A percentile compares a stretch with the other conserved stretches of the same genome.
These are phyloP conservation scores for human (Homo sapiens) DNA, from an alignment of 2,113 vertebrate species.

Conservation along the genomic window GRCh38 chr18:49278501-49279000, in stretches of 20 bases:
- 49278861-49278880: not conserved
- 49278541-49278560: not conserved
- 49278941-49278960: not conserved
- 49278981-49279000: not conserved
- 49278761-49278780: not conserved
- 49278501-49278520: not conserved
- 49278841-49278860: not conserved
- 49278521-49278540: not conserved
- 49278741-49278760: not conserved
- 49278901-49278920: not conserved
- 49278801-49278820: not conserved
- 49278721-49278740: not conserved
- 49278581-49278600: not conserved
- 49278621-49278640: not conserved
- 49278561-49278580: not conserved
- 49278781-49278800: not conserved
- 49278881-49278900: not conserved
- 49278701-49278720: not conserved
- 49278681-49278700: not conserved
- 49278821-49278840: not conserved
- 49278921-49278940: not conserved
- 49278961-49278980: not conserved
- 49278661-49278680: not conserved
- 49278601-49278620: not conserved
- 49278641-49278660: not conserved